phyloP scores from a whole-genome alignment of 2,888 invertebrate genomes.

The Lasioglossum lativentre region DNA sequence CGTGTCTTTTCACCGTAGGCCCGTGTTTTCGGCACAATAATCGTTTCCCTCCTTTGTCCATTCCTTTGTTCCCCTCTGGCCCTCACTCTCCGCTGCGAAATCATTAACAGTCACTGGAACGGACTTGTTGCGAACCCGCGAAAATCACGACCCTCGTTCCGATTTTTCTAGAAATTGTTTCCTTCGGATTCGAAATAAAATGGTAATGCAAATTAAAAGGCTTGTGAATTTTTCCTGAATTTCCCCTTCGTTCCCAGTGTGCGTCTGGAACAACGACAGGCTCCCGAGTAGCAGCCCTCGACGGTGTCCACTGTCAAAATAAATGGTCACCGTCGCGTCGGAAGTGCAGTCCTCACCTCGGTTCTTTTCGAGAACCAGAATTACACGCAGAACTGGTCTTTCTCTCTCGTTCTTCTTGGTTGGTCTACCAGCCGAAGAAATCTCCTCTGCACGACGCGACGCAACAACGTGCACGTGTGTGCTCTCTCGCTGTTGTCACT shows the following conservation, averaged over 20 bases:
- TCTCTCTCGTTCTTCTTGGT: neutral
- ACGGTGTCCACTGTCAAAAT: constrained; percentile 37
- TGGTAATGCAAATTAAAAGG: too few species aligned
- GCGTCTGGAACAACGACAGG: neutral
- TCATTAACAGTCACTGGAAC: neutral
- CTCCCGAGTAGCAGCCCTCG: neutral
- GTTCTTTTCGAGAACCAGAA: constrained; percentile 58
- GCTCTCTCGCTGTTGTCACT: constrained; percentile 52
- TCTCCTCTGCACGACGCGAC: constrained; percentile 15
- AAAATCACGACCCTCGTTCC: neutral
- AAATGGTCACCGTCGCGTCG: constrained; percentile 29
- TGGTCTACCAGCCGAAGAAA: constrained; percentile 30
- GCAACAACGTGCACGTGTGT: constrained; percentile 47
- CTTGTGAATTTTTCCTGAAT: neutral
- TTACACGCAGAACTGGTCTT: constrained; percentile 51
- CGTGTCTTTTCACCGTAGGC: neutral
- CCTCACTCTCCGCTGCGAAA: neutral
- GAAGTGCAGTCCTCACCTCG: constrained; percentile 21
- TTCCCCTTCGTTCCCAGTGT: neutral
- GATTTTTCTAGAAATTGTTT: too few species aligned
- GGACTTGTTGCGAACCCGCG: neutral
- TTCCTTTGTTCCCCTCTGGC: neutral
- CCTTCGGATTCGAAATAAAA: too few species aligned
- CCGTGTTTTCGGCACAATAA: constrained; percentile 17
- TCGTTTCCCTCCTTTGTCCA: constrained; percentile 19